Conservation (phyloP, 1,140 invertebrate species). For the Drosophila burlai region DNA sequence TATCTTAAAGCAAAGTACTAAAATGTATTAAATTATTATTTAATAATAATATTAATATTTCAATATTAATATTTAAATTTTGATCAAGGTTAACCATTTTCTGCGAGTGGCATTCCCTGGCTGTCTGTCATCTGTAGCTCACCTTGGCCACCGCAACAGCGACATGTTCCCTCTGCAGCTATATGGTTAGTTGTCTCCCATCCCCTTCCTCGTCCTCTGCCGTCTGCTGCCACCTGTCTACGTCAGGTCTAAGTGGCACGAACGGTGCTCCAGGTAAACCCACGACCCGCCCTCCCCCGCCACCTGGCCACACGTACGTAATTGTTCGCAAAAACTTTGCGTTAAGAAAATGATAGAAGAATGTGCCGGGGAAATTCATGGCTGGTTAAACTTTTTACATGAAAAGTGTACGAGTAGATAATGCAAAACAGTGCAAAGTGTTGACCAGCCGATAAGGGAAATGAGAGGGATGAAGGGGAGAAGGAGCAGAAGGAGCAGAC, state of each 20-base stretch:
- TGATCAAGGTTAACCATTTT: too few relatives aligned
- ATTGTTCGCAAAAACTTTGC: conserved; percentile 74
- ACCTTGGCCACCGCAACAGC: conserved; percentile 60
- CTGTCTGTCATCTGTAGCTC: conserved; percentile 64
- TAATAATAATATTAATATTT: too few relatives aligned
- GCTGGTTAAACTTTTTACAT: conserved; percentile 57
- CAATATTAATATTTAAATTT: too few relatives aligned
- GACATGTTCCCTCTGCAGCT: conserved; percentile 70
- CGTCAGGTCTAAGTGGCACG: conserved; percentile 37
- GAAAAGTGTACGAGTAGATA: conserved; percentile 54
- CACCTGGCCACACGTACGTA: conserved; percentile 65
- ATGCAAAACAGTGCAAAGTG: conserved; percentile 53
- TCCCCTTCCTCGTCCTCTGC: background rate
- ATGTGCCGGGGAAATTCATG: conserved; percentile 64
- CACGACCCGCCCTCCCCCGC: too few relatives aligned
- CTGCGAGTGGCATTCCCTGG: background rate
- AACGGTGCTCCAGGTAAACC: conserved; percentile 6
- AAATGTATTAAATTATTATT: too few relatives aligned
- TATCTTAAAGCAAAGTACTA: too few relatives aligned
- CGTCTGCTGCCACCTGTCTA: background rate
- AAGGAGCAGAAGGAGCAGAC: too few relatives aligned
- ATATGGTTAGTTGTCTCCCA: conserved; percentile 37
- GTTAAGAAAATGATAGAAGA: conserved; percentile 73
- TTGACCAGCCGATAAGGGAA: conserved; percentile 42
- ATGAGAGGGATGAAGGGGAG: too few relatives aligned